These are phyloP conservation scores for Halichoerus grypus DNA, from an alignment of 2,113 vertebrate genomes.

Conservation along the genomic window DNA sequence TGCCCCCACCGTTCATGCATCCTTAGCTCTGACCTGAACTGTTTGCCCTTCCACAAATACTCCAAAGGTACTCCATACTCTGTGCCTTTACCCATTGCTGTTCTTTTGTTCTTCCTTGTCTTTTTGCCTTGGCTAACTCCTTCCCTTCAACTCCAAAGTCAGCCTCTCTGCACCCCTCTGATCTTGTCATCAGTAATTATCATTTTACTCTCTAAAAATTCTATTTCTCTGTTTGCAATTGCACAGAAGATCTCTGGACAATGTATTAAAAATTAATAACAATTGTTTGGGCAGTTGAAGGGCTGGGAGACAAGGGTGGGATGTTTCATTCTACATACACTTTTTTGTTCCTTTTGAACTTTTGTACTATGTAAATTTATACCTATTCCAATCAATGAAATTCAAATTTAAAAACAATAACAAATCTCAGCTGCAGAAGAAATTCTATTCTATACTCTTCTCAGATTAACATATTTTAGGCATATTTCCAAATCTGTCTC, in stretches of 20 bases:
- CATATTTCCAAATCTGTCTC: slow-evolving; percentile 73
- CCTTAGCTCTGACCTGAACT: background rate
- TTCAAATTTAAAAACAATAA: slow-evolving; percentile 50
- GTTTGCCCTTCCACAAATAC: background rate
- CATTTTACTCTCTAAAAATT: slow-evolving; percentile 18
- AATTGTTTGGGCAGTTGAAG: background rate
- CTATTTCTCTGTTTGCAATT: slow-evolving; percentile 22
- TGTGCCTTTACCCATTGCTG: background rate
- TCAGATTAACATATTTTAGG: slow-evolving; percentile 73
- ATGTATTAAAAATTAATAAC: background rate
- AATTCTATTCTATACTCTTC: slow-evolving; percentile 42
- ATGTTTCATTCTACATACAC: background rate
- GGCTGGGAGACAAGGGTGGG: background rate
- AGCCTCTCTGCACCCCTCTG: background rate
- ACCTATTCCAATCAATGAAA: background rate
- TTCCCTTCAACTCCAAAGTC: background rate
- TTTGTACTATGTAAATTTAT: slow-evolving; percentile 9
- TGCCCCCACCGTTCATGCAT: background rate
- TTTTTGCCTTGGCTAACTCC: background rate
- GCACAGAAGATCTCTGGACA: background rate
- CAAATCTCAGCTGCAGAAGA: slow-evolving; percentile 36
- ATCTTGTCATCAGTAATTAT: background rate
- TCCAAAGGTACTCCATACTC: background rate
- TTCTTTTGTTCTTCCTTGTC: background rate
- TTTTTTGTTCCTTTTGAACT: slow-evolving; percentile 33